Evolutionary conservation across 2,888 invertebrate genomes (phyloP), one percentile per base, ranked within the genome.

Genomic region (Flexamia atlantica): DNA sequence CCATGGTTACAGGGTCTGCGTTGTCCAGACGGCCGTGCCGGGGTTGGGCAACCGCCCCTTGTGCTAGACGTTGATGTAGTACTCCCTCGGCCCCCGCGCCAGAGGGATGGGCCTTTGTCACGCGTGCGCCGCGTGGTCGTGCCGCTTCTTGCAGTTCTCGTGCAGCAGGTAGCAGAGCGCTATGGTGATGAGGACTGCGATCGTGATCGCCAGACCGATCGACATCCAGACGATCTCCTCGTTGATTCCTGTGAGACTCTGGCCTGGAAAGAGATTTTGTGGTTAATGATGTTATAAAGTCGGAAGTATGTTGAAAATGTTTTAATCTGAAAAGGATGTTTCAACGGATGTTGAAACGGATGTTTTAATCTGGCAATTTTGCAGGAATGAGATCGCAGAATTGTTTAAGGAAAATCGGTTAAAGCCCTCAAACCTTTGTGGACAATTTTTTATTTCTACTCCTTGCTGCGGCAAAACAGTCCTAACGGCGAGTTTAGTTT

Each of bases 201-300:
- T 96, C 84, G 95, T 94, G 86, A 96, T 94, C 46, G 95, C 95
- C 96, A 96, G 96, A 82, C 96, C 96, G 90, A 96, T 95, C 91
- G 96, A 96, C 88, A 96, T 95, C 96, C 96, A 96, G 89, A 96
- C 96, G 87, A 96, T 96, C 90, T 96, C 96, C 90, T 96, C 96
- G 90, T 96, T 96, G 90, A 96, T 95, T 84, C 96, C 96, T 88
- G 95, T 95, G 89, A 95, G 95, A 36, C 95, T 95, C 88, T 95
- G 94, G 84, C 96, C 96, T 96, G 28, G 23, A 90, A 86, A 83
- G 85, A 68, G 25, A 32, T n/a, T n/a, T n/a, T n/a, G n/a, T n/a
- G n/a, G n/a, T n/a, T n/a, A n/a, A n/a, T n/a, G n/a, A n/a, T n/a
- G n/a, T n/a, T n/a, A n/a, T n/a, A n/a, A n/a, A n/a, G n/a, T n/a